Conservation (phyloP, 2,888 invertebrate species). For the Pammene fasciana region DNA sequence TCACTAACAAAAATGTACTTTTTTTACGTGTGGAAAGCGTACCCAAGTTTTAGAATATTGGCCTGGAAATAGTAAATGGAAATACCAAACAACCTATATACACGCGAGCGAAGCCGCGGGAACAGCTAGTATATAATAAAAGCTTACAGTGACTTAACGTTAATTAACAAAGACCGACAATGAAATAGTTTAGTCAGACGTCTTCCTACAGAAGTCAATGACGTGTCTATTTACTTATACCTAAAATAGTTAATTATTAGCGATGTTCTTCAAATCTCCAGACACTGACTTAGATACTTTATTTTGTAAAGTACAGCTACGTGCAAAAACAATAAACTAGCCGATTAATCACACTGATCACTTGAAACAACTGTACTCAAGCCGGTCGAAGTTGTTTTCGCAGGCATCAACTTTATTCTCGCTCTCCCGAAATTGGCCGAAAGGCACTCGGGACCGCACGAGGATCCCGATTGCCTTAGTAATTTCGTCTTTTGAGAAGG, state of each 20-base stretch:
- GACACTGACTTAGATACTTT: not conserved
- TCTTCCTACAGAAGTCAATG: too few relatives aligned
- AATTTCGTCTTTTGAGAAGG: slow-evolving; percentile 41
- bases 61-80: too few relatives aligned
- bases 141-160: too few relatives aligned
- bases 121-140: too few relatives aligned
- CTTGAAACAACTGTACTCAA: slow-evolving; percentile 39
- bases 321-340: slow-evolving; percentile 39
- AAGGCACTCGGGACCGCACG: slow-evolving; percentile 30
- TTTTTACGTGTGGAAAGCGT: too few relatives aligned
- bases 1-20: too few relatives aligned
- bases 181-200: too few relatives aligned
- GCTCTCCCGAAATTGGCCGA: slow-evolving; percentile 33
- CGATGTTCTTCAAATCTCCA: not conserved
- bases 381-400: slow-evolving; percentile 32
- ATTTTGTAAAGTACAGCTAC: slow-evolving; percentile 27
- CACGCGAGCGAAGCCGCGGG: too few relatives aligned
- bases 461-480: slow-evolving; percentile 36
- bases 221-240: too few relatives aligned
- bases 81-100: too few relatives aligned
- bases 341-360: slow-evolving; percentile 39
- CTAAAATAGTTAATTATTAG: not conserved
- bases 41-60: too few relatives aligned
- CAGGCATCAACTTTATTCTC: slow-evolving; percentile 38
- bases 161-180: too few relatives aligned